Base-by-base conservation (phyloP, 2,888 invertebrate genomes). In the Phasia obesa region DNA sequence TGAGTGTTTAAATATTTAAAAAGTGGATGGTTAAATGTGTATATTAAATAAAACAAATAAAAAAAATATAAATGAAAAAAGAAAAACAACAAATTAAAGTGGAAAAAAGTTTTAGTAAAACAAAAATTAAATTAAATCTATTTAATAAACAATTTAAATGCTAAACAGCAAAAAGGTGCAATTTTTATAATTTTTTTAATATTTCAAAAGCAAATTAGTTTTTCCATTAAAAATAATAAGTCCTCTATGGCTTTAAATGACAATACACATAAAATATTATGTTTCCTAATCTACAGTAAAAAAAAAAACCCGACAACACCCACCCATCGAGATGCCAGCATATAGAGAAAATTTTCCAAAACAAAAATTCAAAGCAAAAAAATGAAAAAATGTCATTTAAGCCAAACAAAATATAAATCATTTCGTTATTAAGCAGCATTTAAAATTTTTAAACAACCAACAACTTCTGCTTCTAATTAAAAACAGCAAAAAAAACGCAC, bases 281-380 rank as follows among this genome's bases (percentile, higher is more conserved):
- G 49, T 75, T 57, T 53, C 17, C 55, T 17, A 27, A 2, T 0
- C 11, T 49, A 67, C 35, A 62, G 19, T 27, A 55, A 75, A 55
- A 62, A 73, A n/a, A 38, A 51, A 78, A 25, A 49, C n/a, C n/a
- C 73, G 80, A 65, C 67, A 62, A 75, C 78, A 71, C 79, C 81
- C 78, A 75, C 81, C 78, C 84, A 75, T 62, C 19, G 70, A 81
- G 79, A 82, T 80, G 76, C 76, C 80, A 75, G 15, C 69, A 67
- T 67, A 19, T 71, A 27, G 13, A 38, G 19, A 67, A 76, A 44
- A 44, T 57, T 1, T 5, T 5, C 6, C 27, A 27, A 42, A 42
- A 27, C 27, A 53, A 60, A 53, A 60, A 47, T 71, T 21, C 47
- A 57, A 71, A 73, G 67, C 25, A 47, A 79, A 25, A 79, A 73